These are phyloP conservation scores for Diadegma fenestrale DNA, from an alignment of 2,888 invertebrate species.

Conservation along the genomic window DNA sequence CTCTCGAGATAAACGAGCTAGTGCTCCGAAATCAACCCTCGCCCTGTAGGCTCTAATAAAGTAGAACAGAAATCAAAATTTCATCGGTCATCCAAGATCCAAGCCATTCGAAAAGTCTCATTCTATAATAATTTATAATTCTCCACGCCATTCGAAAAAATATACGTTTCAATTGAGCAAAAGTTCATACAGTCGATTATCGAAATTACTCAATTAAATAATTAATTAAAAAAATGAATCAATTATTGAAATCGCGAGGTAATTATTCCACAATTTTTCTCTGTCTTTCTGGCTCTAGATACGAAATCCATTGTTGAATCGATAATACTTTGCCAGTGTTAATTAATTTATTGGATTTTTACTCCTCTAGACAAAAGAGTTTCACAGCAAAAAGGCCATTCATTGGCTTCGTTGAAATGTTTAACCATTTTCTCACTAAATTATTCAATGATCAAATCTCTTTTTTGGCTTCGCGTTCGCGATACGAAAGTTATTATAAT, in stretches of 20 bases:
- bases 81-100: not conserved
- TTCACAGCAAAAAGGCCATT: not conserved
- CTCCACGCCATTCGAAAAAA: not conserved
- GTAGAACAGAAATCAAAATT: not conserved
- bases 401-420: not conserved
- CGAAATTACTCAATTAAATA: no score
- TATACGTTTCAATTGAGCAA: not conserved
- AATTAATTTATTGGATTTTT: no score
- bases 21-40: conserved; percentile 60
- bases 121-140: not conserved
- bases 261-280: not conserved
- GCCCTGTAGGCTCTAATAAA: conserved; percentile 68
- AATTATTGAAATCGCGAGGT: no score
- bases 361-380: not conserved
- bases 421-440: not conserved
- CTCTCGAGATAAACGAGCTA: conserved; percentile 65
- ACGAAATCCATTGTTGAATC: not conserved
- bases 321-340: not conserved
- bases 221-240: no score
- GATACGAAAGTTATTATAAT: not conserved
- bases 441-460: not conserved
- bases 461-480: not conserved
- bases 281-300: not conserved
- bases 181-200: not conserved
- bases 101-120: no score